Evolutionary conservation across 2,797 vertebrate species (phyloP).

Genomic region (Chelonia mydas): DNA sequence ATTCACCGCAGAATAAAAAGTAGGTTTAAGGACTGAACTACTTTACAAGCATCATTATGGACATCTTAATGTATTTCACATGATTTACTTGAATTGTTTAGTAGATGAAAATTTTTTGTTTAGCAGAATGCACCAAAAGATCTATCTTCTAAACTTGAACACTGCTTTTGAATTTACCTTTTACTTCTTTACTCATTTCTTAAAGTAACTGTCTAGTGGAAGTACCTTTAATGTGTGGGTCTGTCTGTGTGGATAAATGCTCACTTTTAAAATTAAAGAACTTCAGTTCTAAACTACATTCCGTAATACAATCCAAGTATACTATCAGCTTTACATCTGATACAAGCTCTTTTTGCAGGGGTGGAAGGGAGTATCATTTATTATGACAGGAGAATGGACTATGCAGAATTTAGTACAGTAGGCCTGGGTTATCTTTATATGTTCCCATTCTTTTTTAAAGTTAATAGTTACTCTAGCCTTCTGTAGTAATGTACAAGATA

Average conservation of each 20-base stretch:
- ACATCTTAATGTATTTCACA: background rate
- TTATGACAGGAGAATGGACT: background rate
- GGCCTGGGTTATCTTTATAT: background rate
- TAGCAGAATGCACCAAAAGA: background rate
- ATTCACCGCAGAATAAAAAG: background rate
- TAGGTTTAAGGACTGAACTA: background rate
- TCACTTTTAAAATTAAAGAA: background rate
- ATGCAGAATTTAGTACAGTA: background rate
- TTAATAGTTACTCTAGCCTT: background rate
- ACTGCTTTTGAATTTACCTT: background rate
- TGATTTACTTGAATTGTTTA: background rate
- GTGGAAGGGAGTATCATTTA: background rate
- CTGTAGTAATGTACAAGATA: rapidly evolving
- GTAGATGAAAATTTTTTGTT: background rate
- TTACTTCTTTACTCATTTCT: background rate
- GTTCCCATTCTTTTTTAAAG: background rate
- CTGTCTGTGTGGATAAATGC: background rate
- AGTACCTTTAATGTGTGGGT: background rate
- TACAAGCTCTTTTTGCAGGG: background rate
- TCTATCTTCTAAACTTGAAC: background rate
- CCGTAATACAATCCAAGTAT: background rate
- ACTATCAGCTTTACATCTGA: background rate
- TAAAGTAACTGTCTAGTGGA: background rate
- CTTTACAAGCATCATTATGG: background rate
- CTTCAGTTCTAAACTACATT: background rate